These are phyloP conservation scores for Poicephalus gulielmi DNA, from an alignment of 2,113 vertebrate genomes.

Conservation along the genomic window DNA sequence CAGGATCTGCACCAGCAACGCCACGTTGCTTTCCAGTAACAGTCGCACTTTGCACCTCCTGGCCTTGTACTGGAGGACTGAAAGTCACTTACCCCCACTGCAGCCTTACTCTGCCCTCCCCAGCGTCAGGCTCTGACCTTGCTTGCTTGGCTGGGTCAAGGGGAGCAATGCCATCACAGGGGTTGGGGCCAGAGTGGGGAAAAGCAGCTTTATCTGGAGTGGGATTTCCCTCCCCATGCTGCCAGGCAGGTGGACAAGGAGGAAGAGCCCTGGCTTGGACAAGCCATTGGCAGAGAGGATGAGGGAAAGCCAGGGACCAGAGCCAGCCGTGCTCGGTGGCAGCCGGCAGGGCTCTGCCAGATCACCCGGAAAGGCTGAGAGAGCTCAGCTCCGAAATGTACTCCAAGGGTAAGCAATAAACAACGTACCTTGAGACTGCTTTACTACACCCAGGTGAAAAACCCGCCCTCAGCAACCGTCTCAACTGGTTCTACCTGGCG, in stretches of 20 bases:
- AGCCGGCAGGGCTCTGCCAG: background rate
- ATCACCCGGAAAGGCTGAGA: background rate
- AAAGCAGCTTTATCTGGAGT: background rate
- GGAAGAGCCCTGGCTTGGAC: background rate
- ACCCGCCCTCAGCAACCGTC: background rate
- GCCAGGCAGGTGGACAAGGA: background rate
- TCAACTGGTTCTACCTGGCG: background rate
- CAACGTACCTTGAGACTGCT: background rate
- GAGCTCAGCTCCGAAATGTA: background rate
- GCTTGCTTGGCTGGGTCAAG: background rate
- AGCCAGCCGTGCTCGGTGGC: rapidly evolving
- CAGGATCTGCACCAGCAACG: background rate
- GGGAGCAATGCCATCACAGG: rapidly evolving
- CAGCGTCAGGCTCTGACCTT: background rate
- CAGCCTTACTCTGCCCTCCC: background rate
- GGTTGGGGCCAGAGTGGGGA: background rate
- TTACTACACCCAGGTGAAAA: conserved; percentile 4
- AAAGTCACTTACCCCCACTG: background rate
- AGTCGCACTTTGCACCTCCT: conserved; percentile 4
- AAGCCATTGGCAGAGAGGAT: background rate
- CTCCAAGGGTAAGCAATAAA: background rate
- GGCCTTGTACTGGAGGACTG: background rate
- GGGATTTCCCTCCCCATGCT: background rate
- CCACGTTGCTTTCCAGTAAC: background rate
- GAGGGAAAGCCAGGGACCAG: background rate